Base-by-base conservation (phyloP, 1,140 invertebrate genomes). In the Adoxophyes honmai region DNA sequence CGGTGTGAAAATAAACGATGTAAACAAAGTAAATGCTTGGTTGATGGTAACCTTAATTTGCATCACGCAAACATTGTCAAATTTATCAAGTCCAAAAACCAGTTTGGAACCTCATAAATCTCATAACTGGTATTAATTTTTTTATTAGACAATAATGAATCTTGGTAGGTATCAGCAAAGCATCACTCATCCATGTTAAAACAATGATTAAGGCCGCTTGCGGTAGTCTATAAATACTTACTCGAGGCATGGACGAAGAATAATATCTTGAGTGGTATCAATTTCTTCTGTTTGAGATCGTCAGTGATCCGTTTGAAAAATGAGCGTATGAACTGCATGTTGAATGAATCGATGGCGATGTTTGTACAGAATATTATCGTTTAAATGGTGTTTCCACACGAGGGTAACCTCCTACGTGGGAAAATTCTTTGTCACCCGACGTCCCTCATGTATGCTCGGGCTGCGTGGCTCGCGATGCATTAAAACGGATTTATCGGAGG, bases 221-320 rank as follows among this genome's bases (percentile, higher is more conserved):
- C 16, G 1, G 10, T 3, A 21, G 16, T 48, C 11, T 48, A 28
- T 28, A 56, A 34, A 38, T 64, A 87, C 93, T 94, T 91, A 95
- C 94, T 95, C 18, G 94, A 94, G 14, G 93, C 91, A 84, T 95
- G 93, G 15, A 95, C 93, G 72, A 95, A 95, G 80, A 94, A 95
- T 57, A 95, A 89, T 58, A 95, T 81, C 78, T 95, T 95, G 14
- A 95, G 70, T 1, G 94, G 93, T 58, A 95, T 83, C 5, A 95
- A 81, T 75, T 95, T 91, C 70, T 94, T 94, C 62, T 94, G 92
- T 57, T 90, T 90, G 62, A 95, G 91, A 78, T 95, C 94, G 62
- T 93, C 92, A 55, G 90, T 81, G 56, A 95, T 93, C 64, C 94
- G 81, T 66, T 90, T 81, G 66, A 92, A 93, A 68, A 94, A 94